phyloP scores from a whole-genome alignment of 1,140 invertebrate species.

The Halotydeus destructor region DNA sequence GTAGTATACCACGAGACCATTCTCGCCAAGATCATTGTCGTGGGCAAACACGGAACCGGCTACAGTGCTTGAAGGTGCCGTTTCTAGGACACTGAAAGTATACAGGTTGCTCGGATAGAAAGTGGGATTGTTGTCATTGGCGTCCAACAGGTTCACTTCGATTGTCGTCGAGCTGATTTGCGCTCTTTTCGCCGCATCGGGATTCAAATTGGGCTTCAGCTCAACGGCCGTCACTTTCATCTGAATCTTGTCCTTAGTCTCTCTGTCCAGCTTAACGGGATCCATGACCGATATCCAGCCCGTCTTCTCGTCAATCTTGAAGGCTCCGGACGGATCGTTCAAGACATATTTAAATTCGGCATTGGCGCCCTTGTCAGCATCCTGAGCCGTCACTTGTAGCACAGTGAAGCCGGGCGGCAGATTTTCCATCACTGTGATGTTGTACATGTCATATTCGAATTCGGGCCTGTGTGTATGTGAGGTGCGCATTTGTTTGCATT shows the following conservation, averaged over 20 bases:
- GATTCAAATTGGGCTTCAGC: constrained; percentile 19
- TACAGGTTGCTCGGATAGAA: constrained; percentile 61
- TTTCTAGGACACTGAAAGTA: constrained; percentile 20
- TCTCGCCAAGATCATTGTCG: constrained; percentile 20
- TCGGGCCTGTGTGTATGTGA: constrained; percentile 41
- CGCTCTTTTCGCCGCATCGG: constrained; percentile 11
- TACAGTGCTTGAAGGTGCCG: constrained; percentile 17
- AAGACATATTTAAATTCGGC: constrained; percentile 57
- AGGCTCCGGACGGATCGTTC: constrained; percentile 46
- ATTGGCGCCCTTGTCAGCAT: constrained; percentile 40
- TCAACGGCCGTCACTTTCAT: constrained; percentile 17
- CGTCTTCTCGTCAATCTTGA: constrained; percentile 47
- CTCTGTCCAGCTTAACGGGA: constrained; percentile 51
- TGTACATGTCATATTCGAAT: constrained; percentile 67
- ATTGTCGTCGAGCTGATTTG: constrained; percentile 13
- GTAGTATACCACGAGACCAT: constrained; percentile 27
- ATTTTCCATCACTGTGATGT: constrained; percentile 75
- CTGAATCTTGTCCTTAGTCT: constrained; percentile 30
- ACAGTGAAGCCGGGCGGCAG: constrained; percentile 63
- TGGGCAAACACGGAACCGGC: constrained; percentile 19
- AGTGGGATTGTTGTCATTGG: constrained; percentile 64
- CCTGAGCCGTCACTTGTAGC: constrained; percentile 37
- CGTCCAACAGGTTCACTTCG: constrained; percentile 49
- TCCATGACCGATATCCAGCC: constrained; percentile 65
- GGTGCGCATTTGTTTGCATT: too few species aligned